Conservation (phyloP, 2,113 vertebrate species). For the rabbit (Oryctolagus cuniculus) region mOryCun1.1 NC_091439.1:82194501-82195000, state of each 20-base stretch:
- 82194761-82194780: neutral
- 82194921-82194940: neutral
- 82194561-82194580: neutral
- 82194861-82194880: neutral
- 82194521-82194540: too few species aligned
- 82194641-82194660: neutral
- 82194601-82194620: neutral
- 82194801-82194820: neutral
- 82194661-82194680: neutral
- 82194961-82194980: neutral
- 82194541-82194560: neutral
- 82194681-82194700: neutral
- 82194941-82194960: neutral
- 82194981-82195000: slow-evolving; percentile 23
- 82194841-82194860: neutral
- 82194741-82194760: neutral
- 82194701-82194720: neutral
- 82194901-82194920: slow-evolving; percentile 10
- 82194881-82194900: slow-evolving; percentile 9
- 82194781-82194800: neutral
- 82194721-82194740: neutral
- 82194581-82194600: neutral
- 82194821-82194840: too few species aligned
- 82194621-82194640: neutral
- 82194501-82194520: too few species aligned